Conservation (phyloP, 2,797 vertebrate species). For the Sebastes vulpes region DNA sequence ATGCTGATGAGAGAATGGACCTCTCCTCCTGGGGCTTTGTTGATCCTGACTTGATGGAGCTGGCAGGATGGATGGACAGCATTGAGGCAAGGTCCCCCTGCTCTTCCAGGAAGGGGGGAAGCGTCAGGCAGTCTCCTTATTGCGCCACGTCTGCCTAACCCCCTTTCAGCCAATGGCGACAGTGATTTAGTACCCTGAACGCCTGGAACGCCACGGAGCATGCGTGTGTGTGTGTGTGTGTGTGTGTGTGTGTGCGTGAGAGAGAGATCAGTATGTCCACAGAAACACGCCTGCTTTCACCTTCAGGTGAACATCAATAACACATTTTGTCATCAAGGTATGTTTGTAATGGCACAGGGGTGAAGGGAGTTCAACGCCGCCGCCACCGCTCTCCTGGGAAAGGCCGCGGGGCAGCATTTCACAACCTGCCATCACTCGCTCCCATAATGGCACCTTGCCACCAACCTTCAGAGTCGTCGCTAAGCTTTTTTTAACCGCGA, state of each 20-base stretch:
- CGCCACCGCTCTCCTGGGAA: conserved; percentile 57
- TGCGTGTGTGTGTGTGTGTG: background rate
- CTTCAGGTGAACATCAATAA: conserved; percentile 81
- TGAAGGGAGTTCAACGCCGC: conserved; percentile 65
- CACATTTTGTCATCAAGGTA: conserved; percentile 76
- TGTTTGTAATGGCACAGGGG: conserved; percentile 73
- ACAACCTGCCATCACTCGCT: conserved; percentile 77
- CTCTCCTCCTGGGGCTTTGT: conserved; percentile 25
- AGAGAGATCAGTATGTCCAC: conserved; percentile 58
- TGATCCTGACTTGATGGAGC: conserved; percentile 44
- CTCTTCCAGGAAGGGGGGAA: conserved; percentile 30
- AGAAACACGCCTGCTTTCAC: conserved; percentile 69
- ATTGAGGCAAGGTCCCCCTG: conserved; percentile 47
- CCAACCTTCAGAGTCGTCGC: conserved; percentile 54
- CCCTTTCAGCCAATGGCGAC: conserved; percentile 57
- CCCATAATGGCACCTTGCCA: conserved; percentile 60
- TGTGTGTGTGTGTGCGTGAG: conserved; percentile 8
- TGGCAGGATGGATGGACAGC: conserved; percentile 51
- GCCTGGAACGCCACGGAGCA: conserved; percentile 2
- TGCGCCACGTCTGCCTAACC: conserved; percentile 57
- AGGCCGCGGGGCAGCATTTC: conserved; percentile 71
- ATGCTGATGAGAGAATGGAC: background rate
- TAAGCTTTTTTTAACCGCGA: conserved; percentile 22
- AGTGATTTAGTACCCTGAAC: conserved; percentile 68
- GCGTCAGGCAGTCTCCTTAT: conserved; percentile 37